phyloP scores from a whole-genome alignment of 1,140 invertebrate genomes.

The Bombus affinis region DNA sequence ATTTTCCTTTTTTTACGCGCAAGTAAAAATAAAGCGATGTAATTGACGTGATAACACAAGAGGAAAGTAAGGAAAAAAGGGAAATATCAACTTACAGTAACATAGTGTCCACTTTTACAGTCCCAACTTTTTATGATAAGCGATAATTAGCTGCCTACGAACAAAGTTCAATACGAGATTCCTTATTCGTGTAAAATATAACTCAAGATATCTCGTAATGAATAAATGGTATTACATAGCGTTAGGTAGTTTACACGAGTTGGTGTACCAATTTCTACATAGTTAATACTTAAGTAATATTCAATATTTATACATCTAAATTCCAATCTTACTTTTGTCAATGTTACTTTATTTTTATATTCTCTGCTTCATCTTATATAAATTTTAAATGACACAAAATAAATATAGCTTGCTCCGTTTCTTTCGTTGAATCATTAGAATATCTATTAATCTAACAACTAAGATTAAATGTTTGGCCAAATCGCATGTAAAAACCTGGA shows the following conservation, averaged over 20 bases:
- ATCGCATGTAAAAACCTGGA: background rate
- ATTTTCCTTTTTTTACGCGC: background rate
- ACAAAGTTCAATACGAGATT: slow-evolving; percentile 48
- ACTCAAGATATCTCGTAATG: slow-evolving; percentile 7
- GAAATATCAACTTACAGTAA: too few relatives aligned
- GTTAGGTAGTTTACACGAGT: background rate
- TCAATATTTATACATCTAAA: background rate
- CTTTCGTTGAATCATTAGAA: background rate
- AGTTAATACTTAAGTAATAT: background rate
- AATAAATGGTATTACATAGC: background rate
- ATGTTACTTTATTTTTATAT: background rate
- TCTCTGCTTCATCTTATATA: background rate
- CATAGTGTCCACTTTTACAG: too few relatives aligned
- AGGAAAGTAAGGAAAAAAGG: too few relatives aligned
- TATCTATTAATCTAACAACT: background rate
- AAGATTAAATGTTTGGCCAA: background rate
- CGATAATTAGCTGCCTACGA: slow-evolving; percentile 38
- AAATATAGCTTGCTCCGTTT: too few relatives aligned
- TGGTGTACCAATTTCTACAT: background rate
- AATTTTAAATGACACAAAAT: background rate
- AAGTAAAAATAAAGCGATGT: background rate
- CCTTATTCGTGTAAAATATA: too few relatives aligned
- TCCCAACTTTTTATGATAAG: too few relatives aligned
- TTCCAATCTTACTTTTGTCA: too few relatives aligned
- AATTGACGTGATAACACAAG: background rate